Evolutionary conservation across 2,113 vertebrate genomes (phyloP).

Genomic region (Condylura cristata): DNA sequence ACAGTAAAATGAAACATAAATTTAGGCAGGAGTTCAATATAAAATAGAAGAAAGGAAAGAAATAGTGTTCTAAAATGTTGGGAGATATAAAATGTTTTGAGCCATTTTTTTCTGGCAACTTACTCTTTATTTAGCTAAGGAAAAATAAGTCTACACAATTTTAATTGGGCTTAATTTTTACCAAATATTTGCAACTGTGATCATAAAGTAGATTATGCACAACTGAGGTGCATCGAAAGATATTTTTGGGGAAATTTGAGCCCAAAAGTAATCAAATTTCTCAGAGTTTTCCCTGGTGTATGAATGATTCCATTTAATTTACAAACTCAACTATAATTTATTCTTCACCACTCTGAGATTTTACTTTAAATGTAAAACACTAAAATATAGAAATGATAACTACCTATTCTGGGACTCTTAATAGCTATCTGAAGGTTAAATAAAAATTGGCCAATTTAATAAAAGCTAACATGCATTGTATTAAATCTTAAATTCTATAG

Average conservation of each 20-base stretch:
- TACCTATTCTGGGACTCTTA: background rate
- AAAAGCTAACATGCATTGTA: background rate
- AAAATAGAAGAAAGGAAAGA: background rate
- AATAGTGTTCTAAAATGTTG: background rate
- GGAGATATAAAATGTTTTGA: background rate
- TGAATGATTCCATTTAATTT: background rate
- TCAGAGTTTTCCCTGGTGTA: background rate
- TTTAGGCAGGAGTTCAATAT: background rate
- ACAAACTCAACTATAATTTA: background rate
- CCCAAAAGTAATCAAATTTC: background rate
- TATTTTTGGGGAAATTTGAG: background rate
- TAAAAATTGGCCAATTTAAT: constrained; percentile 31
- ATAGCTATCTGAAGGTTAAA: constrained; percentile 7
- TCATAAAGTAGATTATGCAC: background rate
- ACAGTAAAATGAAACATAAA: background rate
- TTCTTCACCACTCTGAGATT: background rate
- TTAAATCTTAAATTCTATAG: constrained; percentile 4
- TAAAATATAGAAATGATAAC: background rate
- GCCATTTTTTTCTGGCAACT: background rate
- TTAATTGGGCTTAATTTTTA: background rate
- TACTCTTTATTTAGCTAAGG: background rate
- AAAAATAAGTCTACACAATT: background rate
- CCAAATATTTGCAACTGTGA: background rate
- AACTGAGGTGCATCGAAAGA: background rate
- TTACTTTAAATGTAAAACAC: constrained; percentile 7